Conservation (phyloP, 1,140 invertebrate genomes). For the Myzus persicae region DNA sequence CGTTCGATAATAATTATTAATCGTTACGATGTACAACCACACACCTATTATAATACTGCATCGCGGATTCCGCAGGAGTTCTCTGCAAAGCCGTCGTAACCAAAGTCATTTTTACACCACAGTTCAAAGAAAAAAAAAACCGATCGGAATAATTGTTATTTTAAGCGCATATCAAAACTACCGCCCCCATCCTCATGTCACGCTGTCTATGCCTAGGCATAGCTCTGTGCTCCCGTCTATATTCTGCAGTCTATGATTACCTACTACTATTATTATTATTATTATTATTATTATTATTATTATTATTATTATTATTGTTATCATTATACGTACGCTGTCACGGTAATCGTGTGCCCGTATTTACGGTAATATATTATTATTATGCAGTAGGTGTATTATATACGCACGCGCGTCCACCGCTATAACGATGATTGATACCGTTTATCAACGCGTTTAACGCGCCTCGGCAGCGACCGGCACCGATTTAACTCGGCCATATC, state of each 20-base stretch:
- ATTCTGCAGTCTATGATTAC: not conserved
- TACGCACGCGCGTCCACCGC: not conserved
- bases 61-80: not conserved
- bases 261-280: not conserved
- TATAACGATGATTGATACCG: constrained; percentile 33
- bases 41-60: not conserved
- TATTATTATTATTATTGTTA: no score
- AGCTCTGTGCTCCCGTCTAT: not conserved
- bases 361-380: not conserved
- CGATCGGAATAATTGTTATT: no score
- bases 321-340: not conserved
- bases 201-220: no score
- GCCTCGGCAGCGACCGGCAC: not conserved
- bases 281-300: not conserved
- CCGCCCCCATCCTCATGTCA: not conserved
- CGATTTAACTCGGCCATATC: not conserved
- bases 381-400: not conserved
- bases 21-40: not conserved
- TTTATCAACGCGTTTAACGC: constrained; percentile 26
- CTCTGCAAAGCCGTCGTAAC: not conserved
- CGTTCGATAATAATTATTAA: not conserved
- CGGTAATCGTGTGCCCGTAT: not conserved
- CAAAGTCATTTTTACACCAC: not conserved
- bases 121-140: not conserved
- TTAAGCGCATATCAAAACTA: no score